A percentile compares a stretch with the other conserved stretches of the same genome.
phyloP scores from a whole-genome alignment of 1,140 invertebrate genomes.

The Drosophila eugracilis region DNA sequence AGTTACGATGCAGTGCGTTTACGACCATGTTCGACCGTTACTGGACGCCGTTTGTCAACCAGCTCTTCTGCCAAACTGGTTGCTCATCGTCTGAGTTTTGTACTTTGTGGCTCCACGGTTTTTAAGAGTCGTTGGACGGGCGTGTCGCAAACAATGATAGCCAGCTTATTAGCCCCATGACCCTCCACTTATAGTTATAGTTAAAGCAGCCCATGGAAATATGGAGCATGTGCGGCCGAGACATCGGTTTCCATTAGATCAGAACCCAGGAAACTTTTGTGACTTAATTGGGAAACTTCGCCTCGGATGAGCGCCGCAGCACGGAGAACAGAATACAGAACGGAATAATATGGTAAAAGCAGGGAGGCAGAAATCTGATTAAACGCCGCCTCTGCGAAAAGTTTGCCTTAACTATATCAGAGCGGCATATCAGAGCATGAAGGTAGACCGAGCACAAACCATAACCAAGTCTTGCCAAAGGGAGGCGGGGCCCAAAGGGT shows the following conservation, averaged over 20 bases:
- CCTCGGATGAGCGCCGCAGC: slow-evolving; percentile 27
- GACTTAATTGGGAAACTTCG: slow-evolving; percentile 78
- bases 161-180: slow-evolving; percentile 57
- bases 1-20: slow-evolving; percentile 58
- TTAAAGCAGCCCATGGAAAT: slow-evolving; percentile 15
- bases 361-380: slow-evolving; percentile 59
- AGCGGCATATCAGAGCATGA: slow-evolving; percentile 74
- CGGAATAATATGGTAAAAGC: slow-evolving; percentile 24
- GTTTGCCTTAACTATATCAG: slow-evolving; percentile 53
- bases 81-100: slow-evolving; percentile 54
- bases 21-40: slow-evolving; percentile 69
- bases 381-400: slow-evolving; percentile 49
- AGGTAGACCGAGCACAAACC: slow-evolving; percentile 59
- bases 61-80: slow-evolving; percentile 58
- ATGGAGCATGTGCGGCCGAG: slow-evolving; percentile 19
- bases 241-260: slow-evolving; percentile 70
- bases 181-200: neutral
- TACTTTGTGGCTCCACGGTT: slow-evolving; percentile 53
- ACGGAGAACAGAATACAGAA: slow-evolving; percentile 4
- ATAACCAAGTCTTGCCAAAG: slow-evolving; percentile 28
- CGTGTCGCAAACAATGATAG: slow-evolving; percentile 73
- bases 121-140: slow-evolving; percentile 23
- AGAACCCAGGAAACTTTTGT: slow-evolving; percentile 67
- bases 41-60: slow-evolving; percentile 49
- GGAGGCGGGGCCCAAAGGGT: slow-evolving; percentile 16